Evolutionary conservation across 2,113 vertebrate species (phyloP).

Genomic region (Seriola dumerili): DNA sequence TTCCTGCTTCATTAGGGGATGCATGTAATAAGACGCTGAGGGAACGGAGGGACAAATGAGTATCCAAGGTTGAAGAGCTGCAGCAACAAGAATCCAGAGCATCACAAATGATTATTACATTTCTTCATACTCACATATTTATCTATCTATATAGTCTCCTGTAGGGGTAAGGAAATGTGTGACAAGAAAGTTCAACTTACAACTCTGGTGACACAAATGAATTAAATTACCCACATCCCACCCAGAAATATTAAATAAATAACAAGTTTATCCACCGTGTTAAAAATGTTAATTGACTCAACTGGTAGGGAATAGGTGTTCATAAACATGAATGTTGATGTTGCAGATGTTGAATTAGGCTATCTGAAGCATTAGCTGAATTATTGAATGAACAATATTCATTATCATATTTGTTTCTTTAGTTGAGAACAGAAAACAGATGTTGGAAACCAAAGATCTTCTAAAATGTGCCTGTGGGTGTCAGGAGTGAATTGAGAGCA

Average conservation of each 20-base stretch:
- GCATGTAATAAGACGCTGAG: slow-evolving; percentile 56
- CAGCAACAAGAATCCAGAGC: slow-evolving; percentile 28
- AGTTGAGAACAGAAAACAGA: background rate
- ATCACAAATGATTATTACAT: slow-evolving; percentile 28
- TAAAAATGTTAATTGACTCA: background rate
- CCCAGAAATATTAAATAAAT: background rate
- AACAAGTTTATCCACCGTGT: background rate
- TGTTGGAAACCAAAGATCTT: background rate
- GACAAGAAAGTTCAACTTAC: background rate
- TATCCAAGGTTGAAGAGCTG: slow-evolving; percentile 43
- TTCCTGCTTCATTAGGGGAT: slow-evolving; percentile 68
- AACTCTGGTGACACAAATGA: slow-evolving; percentile 9
- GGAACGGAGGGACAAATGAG: slow-evolving; percentile 55
- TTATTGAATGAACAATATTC: background rate
- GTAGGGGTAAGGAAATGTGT: too few species aligned
- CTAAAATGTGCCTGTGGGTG: background rate
- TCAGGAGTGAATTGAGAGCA: background rate
- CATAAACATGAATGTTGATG: background rate
- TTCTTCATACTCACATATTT: background rate
- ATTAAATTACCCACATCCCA: background rate
- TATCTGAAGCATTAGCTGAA: background rate
- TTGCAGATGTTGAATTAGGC: background rate
- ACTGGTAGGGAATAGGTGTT: background rate
- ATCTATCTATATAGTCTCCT: background rate
- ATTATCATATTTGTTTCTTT: background rate